A percentile compares a stretch with the other conserved stretches of the same genome.
Evolutionary conservation across 1,140 invertebrate species (phyloP).

Genomic region (Sesamia nonagrioides): DNA sequence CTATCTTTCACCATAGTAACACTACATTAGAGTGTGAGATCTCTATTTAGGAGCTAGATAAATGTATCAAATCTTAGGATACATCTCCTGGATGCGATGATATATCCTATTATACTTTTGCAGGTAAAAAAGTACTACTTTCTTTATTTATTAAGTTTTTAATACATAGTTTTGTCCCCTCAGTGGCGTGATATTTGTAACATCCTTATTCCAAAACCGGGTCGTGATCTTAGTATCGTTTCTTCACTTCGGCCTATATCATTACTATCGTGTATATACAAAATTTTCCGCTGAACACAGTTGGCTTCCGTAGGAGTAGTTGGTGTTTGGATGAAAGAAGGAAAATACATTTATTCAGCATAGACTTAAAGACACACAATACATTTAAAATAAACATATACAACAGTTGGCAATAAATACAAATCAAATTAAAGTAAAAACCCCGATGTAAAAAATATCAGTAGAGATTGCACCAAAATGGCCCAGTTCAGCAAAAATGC

Average conservation of each 20-base stretch:
- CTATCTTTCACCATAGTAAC: background rate
- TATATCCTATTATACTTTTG: conserved; percentile 53
- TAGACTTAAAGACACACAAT: no score
- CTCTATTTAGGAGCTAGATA: conserved; percentile 51
- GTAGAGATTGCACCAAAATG: no score
- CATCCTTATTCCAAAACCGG: conserved; percentile 49
- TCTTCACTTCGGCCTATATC: conserved; percentile 51
- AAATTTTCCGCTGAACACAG: conserved; percentile 44
- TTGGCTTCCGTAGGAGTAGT: conserved; percentile 5
- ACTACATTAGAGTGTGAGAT: conserved; percentile 17
- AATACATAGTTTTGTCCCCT: conserved; percentile 35
- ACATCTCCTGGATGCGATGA: conserved; percentile 52
- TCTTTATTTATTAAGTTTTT: conserved; percentile 49
- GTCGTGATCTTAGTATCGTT: background rate
- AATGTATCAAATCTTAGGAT: conserved; percentile 52
- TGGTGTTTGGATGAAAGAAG: background rate
- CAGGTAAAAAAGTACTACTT: conserved; percentile 35
- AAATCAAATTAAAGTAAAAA: no score
- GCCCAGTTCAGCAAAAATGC: no score
- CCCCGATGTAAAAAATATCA: no score
- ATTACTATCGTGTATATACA: conserved; percentile 53
- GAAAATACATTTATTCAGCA: no score
- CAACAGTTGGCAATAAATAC: no score
- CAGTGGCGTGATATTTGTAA: conserved; percentile 43
- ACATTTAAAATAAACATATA: no score